phyloP scores from a whole-genome alignment of 2,113 vertebrate genomes.

The Zosterops hypoxanthus region DNA sequence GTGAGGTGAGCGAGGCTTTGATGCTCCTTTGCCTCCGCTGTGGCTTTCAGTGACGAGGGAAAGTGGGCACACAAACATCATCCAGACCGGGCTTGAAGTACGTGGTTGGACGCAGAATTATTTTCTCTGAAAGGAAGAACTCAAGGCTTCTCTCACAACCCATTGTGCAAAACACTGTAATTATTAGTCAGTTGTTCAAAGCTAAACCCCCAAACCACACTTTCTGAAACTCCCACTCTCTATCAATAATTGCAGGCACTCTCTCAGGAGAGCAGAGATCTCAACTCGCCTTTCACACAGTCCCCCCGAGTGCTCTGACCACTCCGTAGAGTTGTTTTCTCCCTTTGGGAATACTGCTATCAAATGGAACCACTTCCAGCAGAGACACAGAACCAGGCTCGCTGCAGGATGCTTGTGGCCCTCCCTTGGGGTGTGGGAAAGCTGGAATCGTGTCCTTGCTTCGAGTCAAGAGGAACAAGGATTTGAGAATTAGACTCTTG shows the following conservation, averaged over 20 bases:
- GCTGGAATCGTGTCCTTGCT: not conserved
- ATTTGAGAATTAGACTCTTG: not conserved
- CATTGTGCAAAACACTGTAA: slow-evolving; percentile 14
- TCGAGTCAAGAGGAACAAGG: not conserved
- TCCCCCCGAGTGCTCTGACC: not conserved
- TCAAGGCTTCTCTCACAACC: not conserved
- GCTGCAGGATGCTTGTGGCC: not conserved
- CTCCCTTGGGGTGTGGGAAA: not conserved
- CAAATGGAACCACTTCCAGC: not conserved
- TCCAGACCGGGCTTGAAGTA: not conserved
- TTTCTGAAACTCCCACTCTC: slow-evolving; percentile 59
- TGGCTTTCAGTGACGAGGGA: not conserved
- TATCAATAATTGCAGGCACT: not conserved
- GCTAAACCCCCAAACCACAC: slow-evolving; percentile 60
- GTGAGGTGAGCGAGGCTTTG: not conserved
- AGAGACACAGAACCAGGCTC: not conserved
- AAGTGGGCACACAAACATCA: slow-evolving; percentile 1
- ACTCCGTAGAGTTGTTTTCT: not conserved
- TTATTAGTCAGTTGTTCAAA: slow-evolving; percentile 40
- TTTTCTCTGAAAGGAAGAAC: not conserved
- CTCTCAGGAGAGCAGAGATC: not conserved
- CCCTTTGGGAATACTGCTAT: not conserved
- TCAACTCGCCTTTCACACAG: not conserved
- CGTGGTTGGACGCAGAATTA: not conserved
- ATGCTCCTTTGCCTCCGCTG: not conserved